These are phyloP conservation scores for Acronicta leporina DNA, from an alignment of 2,888 invertebrate species.

Conservation along the genomic window DNA sequence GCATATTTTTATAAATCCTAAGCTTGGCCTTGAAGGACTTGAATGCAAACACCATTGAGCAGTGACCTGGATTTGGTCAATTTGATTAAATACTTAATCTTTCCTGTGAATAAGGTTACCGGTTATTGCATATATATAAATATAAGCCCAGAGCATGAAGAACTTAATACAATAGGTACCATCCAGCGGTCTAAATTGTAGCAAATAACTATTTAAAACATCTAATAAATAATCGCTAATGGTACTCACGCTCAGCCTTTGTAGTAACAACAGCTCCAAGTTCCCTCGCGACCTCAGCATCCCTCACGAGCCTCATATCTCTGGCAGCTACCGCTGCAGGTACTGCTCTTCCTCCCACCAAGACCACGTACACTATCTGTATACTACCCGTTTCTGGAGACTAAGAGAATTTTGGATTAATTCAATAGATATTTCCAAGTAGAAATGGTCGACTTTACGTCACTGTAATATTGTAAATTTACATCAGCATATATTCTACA, in stretches of 20 bases:
- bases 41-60: no score
- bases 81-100: no score
- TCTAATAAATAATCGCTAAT: not conserved
- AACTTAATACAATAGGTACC: no score
- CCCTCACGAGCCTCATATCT: slow-evolving; percentile 94
- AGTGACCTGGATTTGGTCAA: no score
- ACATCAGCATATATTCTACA: no score
- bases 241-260: slow-evolving; percentile 94
- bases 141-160: no score
- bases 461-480: no score
- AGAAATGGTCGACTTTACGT: not conserved
- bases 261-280: slow-evolving; percentile 93
- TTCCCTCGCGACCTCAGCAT: slow-evolving; percentile 92
- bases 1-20: no score
- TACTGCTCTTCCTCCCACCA: slow-evolving; percentile 94
- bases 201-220: not conserved
- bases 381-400: slow-evolving; percentile 87
- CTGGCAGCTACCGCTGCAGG: slow-evolving; percentile 94
- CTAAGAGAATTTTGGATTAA: slow-evolving; percentile 54
- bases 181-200: not conserved
- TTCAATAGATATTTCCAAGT: slow-evolving; percentile 3
- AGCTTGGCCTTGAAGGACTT: no score
- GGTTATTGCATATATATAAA: no score
- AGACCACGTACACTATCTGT: slow-evolving; percentile 94
- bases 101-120: no score